These are phyloP conservation scores for Netelia fuscicornis DNA, from an alignment of 2,888 invertebrate species.

Conservation along the genomic window DNA sequence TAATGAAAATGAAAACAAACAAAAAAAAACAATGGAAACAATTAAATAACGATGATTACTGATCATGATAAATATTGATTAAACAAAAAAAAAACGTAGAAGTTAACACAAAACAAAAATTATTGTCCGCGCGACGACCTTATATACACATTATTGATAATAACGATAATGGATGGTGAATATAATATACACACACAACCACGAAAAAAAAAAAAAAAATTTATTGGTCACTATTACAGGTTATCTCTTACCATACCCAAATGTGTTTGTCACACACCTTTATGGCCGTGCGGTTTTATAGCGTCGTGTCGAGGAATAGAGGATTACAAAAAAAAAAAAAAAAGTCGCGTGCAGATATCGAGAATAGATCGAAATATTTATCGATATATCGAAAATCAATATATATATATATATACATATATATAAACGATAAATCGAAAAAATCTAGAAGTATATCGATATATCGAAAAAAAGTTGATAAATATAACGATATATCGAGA, in stretches of 20 bases:
- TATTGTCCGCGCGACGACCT: slow-evolving; percentile 73
- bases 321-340: background rate
- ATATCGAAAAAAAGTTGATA: background rate
- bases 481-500: background rate
- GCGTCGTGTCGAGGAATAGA: slow-evolving; percentile 32
- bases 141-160: slow-evolving; percentile 76
- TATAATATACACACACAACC: slow-evolving; percentile 75
- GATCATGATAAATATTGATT: slow-evolving; percentile 72
- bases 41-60: slow-evolving; percentile 71
- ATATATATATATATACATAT: background rate
- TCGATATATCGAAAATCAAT: background rate
- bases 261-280: slow-evolving; percentile 61
- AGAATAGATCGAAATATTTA: background rate
- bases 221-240: slow-evolving; percentile 68
- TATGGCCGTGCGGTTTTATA: slow-evolving; percentile 40
- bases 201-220: slow-evolving; percentile 66
- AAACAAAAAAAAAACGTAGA: slow-evolving; percentile 70
- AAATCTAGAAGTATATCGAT: background rate
- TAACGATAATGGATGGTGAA: slow-evolving; percentile 75
- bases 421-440: background rate
- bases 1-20: slow-evolving; percentile 37
- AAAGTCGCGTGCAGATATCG: background rate
- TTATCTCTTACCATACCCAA: slow-evolving; percentile 67
- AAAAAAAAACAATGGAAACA: slow-evolving; percentile 54
- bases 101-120: slow-evolving; percentile 73